These are phyloP conservation scores for Acomys russatus DNA, from an alignment of 2,797 vertebrate genomes.

Conservation along the genomic window DNA sequence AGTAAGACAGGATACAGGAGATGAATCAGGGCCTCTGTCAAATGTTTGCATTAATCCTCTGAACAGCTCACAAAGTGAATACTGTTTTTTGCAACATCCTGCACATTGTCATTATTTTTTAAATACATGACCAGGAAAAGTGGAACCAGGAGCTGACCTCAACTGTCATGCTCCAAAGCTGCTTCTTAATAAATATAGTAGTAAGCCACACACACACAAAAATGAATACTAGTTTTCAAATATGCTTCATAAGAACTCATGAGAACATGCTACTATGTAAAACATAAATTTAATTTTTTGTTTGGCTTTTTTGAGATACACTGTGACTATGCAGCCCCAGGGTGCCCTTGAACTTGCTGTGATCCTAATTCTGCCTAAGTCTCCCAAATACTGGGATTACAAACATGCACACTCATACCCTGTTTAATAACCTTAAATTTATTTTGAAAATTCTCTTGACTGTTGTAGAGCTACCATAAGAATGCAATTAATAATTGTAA, in stretches of 20 bases:
- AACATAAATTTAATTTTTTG: not conserved
- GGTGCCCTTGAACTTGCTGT: not conserved
- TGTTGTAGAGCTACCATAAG: not conserved
- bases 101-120: not conserved
- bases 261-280: not conserved
- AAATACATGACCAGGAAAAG: not conserved
- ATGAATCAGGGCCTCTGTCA: not conserved
- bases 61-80: not conserved
- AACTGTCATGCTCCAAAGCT: not conserved
- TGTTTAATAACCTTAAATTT: slow-evolving; percentile 4
- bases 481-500: slow-evolving; percentile 17
- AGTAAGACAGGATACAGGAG: not conserved
- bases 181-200: not conserved
- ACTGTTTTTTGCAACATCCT: not conserved
- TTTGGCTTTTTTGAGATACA: not conserved
- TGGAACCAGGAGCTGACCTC: not conserved
- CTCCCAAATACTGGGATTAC: not conserved
- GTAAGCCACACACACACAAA: slow-evolving; percentile 34
- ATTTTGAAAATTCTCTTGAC: slow-evolving; percentile 17
- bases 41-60: not conserved
- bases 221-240: not conserved
- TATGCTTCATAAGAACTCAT: not conserved
- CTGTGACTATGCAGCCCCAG: not conserved
- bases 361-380: not conserved
- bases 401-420: not conserved